A percentile compares a stretch with the other conserved stretches of the same genome.
These are phyloP conservation scores for Xanthorhoe designata DNA, from an alignment of 2,888 invertebrate species.

Conservation along the genomic window DNA sequence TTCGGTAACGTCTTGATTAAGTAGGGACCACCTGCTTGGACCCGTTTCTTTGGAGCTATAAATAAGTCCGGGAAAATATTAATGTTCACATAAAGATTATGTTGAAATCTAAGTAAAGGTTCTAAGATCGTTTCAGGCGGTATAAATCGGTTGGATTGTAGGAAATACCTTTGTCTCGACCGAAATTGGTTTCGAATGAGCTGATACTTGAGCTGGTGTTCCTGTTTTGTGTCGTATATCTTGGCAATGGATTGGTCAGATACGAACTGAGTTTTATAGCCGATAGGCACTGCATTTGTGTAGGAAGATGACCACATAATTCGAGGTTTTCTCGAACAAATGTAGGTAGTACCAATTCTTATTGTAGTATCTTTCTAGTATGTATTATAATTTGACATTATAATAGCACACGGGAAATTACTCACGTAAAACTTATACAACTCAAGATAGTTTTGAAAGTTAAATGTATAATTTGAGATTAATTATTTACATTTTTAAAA, in stretches of 20 bases:
- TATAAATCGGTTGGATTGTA: constrained; percentile 65
- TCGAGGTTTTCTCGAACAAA: neutral
- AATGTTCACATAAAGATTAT: constrained; percentile 78
- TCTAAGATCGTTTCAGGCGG: constrained; percentile 65
- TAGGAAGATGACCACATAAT: neutral
- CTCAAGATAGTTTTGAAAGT: too few species aligned
- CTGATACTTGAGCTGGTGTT: constrained; percentile 35
- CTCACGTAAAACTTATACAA: too few species aligned
- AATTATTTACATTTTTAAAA: too few species aligned
- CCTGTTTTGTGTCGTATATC: constrained; percentile 36
- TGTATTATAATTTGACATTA: too few species aligned
- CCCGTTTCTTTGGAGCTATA: constrained; percentile 71
- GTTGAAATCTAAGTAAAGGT: constrained; percentile 72
- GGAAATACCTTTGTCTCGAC: constrained; percentile 62
- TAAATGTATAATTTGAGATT: too few species aligned
- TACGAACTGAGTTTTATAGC: constrained; percentile 2
- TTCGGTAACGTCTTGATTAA: constrained; percentile 85
- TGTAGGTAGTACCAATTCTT: too few species aligned
- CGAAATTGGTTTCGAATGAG: constrained; percentile 43
- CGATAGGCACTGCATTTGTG: neutral
- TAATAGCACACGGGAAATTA: too few species aligned
- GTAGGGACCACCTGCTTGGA: constrained; percentile 82
- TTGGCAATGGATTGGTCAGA: constrained; percentile 31
- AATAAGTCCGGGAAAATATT: constrained; percentile 78
- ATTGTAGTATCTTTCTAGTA: too few species aligned